These are phyloP conservation scores for Pygoscelis adeliae DNA, from an alignment of 2,113 vertebrate genomes.

Conservation along the genomic window DNA sequence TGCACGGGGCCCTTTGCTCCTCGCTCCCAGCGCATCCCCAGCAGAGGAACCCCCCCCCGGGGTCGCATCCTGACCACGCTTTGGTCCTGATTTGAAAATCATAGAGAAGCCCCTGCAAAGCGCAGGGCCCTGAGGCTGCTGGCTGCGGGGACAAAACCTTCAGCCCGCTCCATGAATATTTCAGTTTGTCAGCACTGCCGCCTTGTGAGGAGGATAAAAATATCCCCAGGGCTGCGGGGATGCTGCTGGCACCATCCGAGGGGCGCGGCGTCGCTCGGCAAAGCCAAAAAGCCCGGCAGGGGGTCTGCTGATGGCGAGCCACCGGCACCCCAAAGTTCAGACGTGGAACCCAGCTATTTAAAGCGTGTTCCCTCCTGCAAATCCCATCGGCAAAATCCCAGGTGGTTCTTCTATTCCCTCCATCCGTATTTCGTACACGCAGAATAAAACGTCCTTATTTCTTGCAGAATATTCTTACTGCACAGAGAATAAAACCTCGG, in stretches of 20 bases:
- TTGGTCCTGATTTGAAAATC: neutral
- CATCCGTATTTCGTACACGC: accelerated
- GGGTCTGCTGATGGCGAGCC: neutral
- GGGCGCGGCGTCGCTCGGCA: accelerated
- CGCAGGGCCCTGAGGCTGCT: neutral
- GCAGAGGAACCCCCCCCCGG: accelerated
- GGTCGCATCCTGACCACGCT: neutral
- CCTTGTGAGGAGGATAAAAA: slow-evolving; percentile 37
- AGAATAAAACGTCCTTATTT: neutral
- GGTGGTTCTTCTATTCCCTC: neutral
- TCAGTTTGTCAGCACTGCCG: neutral
- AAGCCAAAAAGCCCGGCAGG: neutral
- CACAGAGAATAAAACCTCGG: neutral
- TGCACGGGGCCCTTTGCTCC: neutral
- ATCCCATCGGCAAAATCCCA: neutral
- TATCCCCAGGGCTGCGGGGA: neutral
- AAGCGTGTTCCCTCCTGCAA: neutral
- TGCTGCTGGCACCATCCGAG: neutral
- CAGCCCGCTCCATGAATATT: neutral
- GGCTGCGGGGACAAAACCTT: neutral
- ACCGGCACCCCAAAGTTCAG: neutral
- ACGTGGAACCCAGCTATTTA: neutral
- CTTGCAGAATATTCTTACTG: neutral
- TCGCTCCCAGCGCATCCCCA: accelerated
- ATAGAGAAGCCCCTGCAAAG: neutral